A percentile compares a stretch with the other conserved stretches of the same genome.
Evolutionary conservation across 2,113 vertebrate species (phyloP).

Genomic region (Meles meles): DNA sequence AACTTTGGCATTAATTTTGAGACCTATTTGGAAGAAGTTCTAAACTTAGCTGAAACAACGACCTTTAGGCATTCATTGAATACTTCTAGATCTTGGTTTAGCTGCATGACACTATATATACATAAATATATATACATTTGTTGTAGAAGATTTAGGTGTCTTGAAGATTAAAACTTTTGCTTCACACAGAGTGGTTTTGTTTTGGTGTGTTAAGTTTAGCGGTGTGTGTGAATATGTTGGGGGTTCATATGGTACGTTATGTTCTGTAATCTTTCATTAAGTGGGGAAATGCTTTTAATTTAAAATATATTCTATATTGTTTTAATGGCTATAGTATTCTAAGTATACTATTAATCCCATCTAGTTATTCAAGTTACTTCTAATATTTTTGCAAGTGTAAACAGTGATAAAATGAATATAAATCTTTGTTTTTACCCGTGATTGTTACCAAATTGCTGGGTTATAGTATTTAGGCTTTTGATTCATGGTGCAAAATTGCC

Average conservation of each 20-base stretch:
- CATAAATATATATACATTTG: background rate
- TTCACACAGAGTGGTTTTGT: background rate
- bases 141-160: background rate
- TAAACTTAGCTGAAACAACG: background rate
- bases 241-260: background rate
- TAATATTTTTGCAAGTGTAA: background rate
- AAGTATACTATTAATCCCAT: background rate
- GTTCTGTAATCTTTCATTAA: background rate
- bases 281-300: background rate
- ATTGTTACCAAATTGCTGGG: background rate
- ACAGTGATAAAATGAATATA: conserved; percentile 15
- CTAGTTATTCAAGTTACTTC: background rate
- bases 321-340: conserved; percentile 28
- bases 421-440: background rate
- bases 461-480: background rate
- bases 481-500: conserved; percentile 8
- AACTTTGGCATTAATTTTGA: background rate
- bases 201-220: background rate
- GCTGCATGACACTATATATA: background rate
- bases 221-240: background rate
- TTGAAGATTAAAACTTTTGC: background rate
- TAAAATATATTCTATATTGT: background rate
- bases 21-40: background rate
- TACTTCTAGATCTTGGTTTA: conserved; percentile 1
- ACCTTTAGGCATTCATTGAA: background rate